Percentiles rank a stretch among this genome's conserved stretches.
These are phyloP conservation scores for Zaprionus davidi DNA, from an alignment of 1,140 invertebrate species.

Conservation along the genomic window DNA sequence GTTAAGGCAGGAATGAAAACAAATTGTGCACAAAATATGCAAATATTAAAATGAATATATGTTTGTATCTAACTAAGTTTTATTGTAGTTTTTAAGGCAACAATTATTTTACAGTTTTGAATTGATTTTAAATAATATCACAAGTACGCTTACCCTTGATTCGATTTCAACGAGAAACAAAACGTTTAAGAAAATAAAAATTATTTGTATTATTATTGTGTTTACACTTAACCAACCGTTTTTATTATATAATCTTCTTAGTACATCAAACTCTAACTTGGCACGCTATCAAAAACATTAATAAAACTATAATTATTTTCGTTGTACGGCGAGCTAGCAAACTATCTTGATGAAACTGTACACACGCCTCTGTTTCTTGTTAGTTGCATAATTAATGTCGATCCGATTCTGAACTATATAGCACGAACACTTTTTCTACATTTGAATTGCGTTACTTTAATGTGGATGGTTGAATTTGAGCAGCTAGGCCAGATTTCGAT, in stretches of 20 bases:
- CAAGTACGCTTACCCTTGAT: slow-evolving; percentile 73
- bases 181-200: slow-evolving; percentile 56
- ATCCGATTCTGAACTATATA: no score
- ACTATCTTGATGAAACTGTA: no score
- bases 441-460: no score
- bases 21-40: slow-evolving; percentile 37
- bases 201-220: slow-evolving; percentile 59
- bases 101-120: slow-evolving; percentile 68
- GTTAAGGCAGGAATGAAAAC: slow-evolving; percentile 66
- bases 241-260: neutral
- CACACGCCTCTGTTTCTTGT: no score
- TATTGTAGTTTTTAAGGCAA: slow-evolving; percentile 73
- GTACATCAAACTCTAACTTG: no score
- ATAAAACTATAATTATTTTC: no score
- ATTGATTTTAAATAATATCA: slow-evolving; percentile 71
- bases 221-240: slow-evolving; percentile 29
- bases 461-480: no score
- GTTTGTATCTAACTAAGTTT: slow-evolving; percentile 62
- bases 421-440: no score
- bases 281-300: no score
- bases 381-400: no score
- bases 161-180: slow-evolving; percentile 57
- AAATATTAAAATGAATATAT: slow-evolving; percentile 44
- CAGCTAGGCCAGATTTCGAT: no score
- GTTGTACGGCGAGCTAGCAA: no score